Evolutionary conservation across 2,888 invertebrate genomes (phyloP).

Genomic region (Baronia brevicornis): DNA sequence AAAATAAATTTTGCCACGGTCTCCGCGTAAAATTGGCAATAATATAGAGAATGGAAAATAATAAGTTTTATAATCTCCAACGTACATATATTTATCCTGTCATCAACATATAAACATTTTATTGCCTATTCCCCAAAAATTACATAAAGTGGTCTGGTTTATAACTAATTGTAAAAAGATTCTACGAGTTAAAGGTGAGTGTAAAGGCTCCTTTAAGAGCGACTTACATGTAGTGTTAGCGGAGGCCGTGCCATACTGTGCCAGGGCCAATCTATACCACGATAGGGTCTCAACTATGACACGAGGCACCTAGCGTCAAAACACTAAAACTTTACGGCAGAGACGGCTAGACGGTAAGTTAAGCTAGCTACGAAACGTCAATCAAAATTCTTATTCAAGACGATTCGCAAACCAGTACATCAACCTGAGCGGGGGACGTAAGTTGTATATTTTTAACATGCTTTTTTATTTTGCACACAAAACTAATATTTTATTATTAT

Average conservation of each 20-base stretch:
- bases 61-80: too few relatives aligned
- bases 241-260: slow-evolving; percentile 67
- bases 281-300: slow-evolving; percentile 59
- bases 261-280: slow-evolving; percentile 25
- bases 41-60: too few relatives aligned
- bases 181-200: slow-evolving; percentile 1
- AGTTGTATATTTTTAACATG: slow-evolving; percentile 19
- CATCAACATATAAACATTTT: too few relatives aligned
- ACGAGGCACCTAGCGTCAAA: slow-evolving; percentile 62
- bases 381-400: slow-evolving; percentile 34
- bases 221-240: slow-evolving; percentile 36
- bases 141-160: neutral
- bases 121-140: neutral
- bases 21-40: too few relatives aligned
- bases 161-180: slow-evolving; percentile 1
- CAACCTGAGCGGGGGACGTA: slow-evolving; percentile 37
- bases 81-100: too few relatives aligned
- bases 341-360: slow-evolving; percentile 35
- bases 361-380: slow-evolving; percentile 20
- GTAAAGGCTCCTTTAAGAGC: slow-evolving; percentile 1
- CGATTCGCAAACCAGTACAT: slow-evolving; percentile 33
- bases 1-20: too few relatives aligned
- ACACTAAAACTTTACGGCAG: slow-evolving; percentile 57
- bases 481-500: too few relatives aligned
- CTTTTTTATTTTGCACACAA: neutral